Evolutionary conservation across 2,113 vertebrate genomes (phyloP), one percentile per base, ranked within the genome.

Genomic region (Pangasianodon gigas): DNA sequence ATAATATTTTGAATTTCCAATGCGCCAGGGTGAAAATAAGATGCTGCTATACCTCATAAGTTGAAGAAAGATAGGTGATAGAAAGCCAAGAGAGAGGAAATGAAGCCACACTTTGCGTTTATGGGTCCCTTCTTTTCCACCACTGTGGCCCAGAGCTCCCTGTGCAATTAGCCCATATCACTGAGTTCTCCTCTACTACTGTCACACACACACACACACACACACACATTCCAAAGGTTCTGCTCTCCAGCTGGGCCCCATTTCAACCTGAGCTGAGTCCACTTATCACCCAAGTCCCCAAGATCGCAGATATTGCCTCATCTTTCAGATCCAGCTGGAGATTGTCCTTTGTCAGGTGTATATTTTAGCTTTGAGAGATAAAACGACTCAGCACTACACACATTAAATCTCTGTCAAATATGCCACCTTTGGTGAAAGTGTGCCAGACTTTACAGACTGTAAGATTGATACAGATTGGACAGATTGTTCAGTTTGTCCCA

Each of bases 91-190:
- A 67, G 24, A 48, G 41, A 69, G 18, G 54, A 69, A 85, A 69
- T 32, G 46, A 67, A 48, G 44, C 37, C 2, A 1, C 9, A 1
- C 19, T 21, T 86, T 29, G 37, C 29, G 52, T 75, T 87, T 77
- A 44, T 54, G 29, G 37, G 37, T 21, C 18, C 32, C 24, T 44
- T 69, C 58, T 51, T 56, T 58, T 87, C 32, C 52, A 77, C 69
- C 62, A 67, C 62, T 56, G 44, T n/a, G 75, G 75, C 80, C 9
- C 32, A 58, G 51, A 74, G 81, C 52, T 87, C 86, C 86, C 74
- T 60, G 10, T 87, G 51, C 88, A 89, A 84, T 84, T 84, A 89
- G 65, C 81, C 48, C 65, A 89, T 19, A 84, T 81, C 24, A 71
- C 14, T 44, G 46, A 52, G 46, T 65, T 41, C 32, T 48, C 51